Evolutionary conservation across 2,797 vertebrate genomes (phyloP).

Genomic region (Diglossa cyanea): DNA sequence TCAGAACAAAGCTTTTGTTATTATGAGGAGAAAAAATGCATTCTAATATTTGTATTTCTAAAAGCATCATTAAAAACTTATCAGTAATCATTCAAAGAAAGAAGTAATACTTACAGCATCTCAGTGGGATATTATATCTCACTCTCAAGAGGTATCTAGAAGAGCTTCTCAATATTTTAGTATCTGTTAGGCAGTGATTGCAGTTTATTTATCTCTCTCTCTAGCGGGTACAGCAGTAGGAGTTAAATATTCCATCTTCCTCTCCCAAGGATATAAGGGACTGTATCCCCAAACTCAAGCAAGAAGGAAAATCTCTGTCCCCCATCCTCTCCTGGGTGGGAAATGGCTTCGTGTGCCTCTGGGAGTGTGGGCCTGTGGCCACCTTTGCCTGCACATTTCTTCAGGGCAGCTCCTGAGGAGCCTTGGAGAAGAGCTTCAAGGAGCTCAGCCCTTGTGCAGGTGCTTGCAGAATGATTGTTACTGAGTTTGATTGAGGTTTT

Average conservation of each 20-base stretch:
- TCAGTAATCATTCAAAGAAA: conserved; percentile 30
- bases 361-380: neutral
- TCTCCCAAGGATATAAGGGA: neutral
- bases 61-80: neutral
- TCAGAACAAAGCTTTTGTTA: neutral
- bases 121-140: neutral
- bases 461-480: neutral
- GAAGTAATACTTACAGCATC: neutral
- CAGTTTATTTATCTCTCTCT: conserved; percentile 47
- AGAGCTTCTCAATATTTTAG: conserved; percentile 60
- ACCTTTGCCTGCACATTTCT: fast-evolving
- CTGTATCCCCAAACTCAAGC: neutral
- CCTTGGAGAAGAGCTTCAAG: neutral
- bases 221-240: conserved; percentile 10
- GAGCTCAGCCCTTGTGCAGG: neutral
- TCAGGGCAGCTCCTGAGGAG: neutral
- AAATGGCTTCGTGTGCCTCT: neutral
- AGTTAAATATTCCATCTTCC: conserved; percentile 28
- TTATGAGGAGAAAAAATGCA: neutral
- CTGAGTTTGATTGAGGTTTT: neutral
- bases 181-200: conserved; percentile 58
- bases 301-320: neutral
- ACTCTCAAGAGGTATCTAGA: conserved; percentile 47
- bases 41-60: conserved; percentile 38
- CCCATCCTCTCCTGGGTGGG: neutral